Evolutionary conservation across 2,888 invertebrate genomes (phyloP), one percentile per base, ranked within the genome.

Genomic region (Leptopilina drosophilae): DNA sequence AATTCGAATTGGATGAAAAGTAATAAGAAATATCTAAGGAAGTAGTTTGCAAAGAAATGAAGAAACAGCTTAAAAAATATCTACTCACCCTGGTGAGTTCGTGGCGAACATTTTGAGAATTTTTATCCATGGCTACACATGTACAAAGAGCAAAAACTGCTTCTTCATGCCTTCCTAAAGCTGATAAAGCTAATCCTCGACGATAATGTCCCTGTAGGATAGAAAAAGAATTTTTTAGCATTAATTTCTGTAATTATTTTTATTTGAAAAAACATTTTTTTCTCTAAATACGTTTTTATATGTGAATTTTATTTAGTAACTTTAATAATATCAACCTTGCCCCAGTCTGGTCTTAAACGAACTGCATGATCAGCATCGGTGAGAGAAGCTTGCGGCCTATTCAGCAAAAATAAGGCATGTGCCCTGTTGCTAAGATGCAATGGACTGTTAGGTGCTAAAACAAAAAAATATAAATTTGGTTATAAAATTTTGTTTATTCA

Each of bases 331-430:
- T 90, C 92, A 90, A 95, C 95, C 93, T 95, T 95, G 82, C 95
- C 93, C 94, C 95, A 96, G 84, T 94, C 93, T 73, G 95, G 95
- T 83, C 94, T 93, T 78, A 93, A 89, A 85, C 93, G 93, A 76
- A 95, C 92, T 42, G 95, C 94, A 84, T 92, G 92, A 86, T 95
- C 95, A 82, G 95, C 95, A 90, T 95, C 95, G 78, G 93, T 92
- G 81, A 95, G 91, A 40, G 95, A 95, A 85, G 94, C 94, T 87
- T 94, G 93, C 86, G 93, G 94, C 87, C 93, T 92, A 84, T 94
- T 94, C 84, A 95, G 91, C 82, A 94, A 92, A 80, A 94, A 93
- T 82, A 94, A 92, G 64, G 94, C 94, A 89, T 95, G 94, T 26
- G 95, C 94, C 81, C 95, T 93, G 89, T 95, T 93, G 85, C 94